These are phyloP conservation scores for Lagopus leucura DNA, from an alignment of 2,113 vertebrate genomes.

Conservation along the genomic window DNA sequence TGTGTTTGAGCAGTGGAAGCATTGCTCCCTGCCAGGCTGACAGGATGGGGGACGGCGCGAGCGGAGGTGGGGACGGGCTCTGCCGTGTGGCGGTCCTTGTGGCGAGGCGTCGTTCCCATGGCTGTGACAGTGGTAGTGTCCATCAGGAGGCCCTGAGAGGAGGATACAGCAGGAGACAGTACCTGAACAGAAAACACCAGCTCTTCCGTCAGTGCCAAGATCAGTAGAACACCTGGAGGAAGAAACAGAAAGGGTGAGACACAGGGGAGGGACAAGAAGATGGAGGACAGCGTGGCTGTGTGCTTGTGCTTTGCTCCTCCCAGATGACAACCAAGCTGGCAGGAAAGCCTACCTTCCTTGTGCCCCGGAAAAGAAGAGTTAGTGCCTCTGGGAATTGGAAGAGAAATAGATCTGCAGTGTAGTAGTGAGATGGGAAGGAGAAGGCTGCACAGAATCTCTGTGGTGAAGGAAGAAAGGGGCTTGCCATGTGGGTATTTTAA, in stretches of 20 bases:
- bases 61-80: conserved; percentile 29
- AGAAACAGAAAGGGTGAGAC: conserved; percentile 14
- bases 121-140: conserved; percentile 79
- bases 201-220: conserved; percentile 89
- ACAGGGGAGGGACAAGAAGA: fast-evolving
- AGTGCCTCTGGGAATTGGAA: background rate
- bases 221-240: conserved; percentile 88
- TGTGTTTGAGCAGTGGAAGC: background rate
- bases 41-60: conserved; percentile 9
- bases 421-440: fast-evolving
- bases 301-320: background rate
- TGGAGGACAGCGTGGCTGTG: fast-evolving
- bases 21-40: conserved; percentile 39
- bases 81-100: conserved; percentile 19
- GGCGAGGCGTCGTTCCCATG: conserved; percentile 68
- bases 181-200: conserved; percentile 87
- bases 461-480: background rate
- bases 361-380: background rate
- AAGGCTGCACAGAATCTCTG: background rate
- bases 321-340: fast-evolving
- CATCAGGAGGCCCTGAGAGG: conserved; percentile 76
- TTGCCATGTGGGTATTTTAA: background rate
- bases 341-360: background rate
- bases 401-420: background rate
- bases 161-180: conserved; percentile 79